Base-by-base conservation (phyloP, 2,113 vertebrate genomes). In the Melanostigma gelatinosum region DNA sequence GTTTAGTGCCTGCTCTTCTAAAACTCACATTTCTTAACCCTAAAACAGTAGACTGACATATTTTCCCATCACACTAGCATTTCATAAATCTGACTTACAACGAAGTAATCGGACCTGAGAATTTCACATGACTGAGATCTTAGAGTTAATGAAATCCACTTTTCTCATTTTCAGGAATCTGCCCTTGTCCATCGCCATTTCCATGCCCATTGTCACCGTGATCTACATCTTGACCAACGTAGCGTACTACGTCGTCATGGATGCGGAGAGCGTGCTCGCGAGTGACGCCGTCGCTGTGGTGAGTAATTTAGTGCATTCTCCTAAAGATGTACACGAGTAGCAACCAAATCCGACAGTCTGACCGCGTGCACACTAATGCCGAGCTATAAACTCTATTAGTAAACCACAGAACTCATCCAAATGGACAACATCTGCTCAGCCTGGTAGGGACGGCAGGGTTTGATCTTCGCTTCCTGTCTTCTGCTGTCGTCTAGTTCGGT, bases 201-300 rank as follows among this genome's bases (percentile, higher is more conserved):
- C 96, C 82, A 95, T 96, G 96, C 96, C 96, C 32, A 82, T 96
- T 16, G 96, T 96, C 80, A 96, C 96, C 1, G 72, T 95, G 57
- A 96, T 96, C 88, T 96, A 96, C 92, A 94, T 96, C 80, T 78
- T 96, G 80, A 96, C 96, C 79, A 96, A 96, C 40, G 22, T 96
- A 3, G 95, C 96, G 29, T 96, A 96, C 84, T 96, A 96, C 36
- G 85, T 93, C 0, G 95, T 96, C 24, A 71, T 96, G 93, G 92
- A 95, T 32, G 82, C 82, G 10, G 89, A 94, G 20, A 76, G 85
- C 4, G 90, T 96, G 65, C 90, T 96, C 69, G 66, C 2, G 42
- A 96, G 95, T 74, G 94, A 95, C 8, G 96, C 96, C 1, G 96
- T 96, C 8, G 96, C 96, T 42, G 95, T 96, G 93, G 96, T 96